These are phyloP conservation scores for Drosophila bocqueti DNA, from an alignment of 1,140 invertebrate genomes.

Conservation along the genomic window DNA sequence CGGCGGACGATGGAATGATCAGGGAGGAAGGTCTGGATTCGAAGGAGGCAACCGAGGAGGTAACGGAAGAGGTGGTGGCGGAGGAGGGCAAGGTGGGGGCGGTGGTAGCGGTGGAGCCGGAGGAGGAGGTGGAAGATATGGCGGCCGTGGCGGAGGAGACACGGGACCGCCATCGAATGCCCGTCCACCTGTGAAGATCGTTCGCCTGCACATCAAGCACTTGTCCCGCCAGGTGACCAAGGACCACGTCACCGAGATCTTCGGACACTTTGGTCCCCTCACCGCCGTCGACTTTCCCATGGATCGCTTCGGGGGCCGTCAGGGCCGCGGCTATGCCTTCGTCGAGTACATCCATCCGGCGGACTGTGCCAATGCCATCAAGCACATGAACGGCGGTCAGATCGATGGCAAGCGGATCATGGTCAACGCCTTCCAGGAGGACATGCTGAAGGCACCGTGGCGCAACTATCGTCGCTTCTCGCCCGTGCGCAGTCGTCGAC, in stretches of 20 bases:
- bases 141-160: neutral
- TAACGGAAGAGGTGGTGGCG: neutral
- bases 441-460: constrained; percentile 40
- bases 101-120: neutral
- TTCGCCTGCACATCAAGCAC: constrained; percentile 61
- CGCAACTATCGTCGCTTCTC: constrained; percentile 51
- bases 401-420: constrained; percentile 54
- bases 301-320: constrained; percentile 13
- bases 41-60: neutral
- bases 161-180: neutral
- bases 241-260: constrained; percentile 58
- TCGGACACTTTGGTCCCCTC: constrained; percentile 51
- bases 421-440: constrained; percentile 50
- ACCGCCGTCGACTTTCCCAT: constrained; percentile 61
- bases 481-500: constrained; percentile 18
- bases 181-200: neutral
- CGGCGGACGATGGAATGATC: neutral
- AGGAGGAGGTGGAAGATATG: neutral
- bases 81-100: neutral
- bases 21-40: neutral
- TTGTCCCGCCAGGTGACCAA: constrained; percentile 58
- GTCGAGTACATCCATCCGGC: constrained; percentile 48
- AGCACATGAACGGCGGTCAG: constrained; percentile 60
- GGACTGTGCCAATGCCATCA: constrained; percentile 54
- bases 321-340: constrained; percentile 61